These are phyloP conservation scores for Heliconius ethilla DNA, from an alignment of 2,888 invertebrate genomes.

Conservation along the genomic window DNA sequence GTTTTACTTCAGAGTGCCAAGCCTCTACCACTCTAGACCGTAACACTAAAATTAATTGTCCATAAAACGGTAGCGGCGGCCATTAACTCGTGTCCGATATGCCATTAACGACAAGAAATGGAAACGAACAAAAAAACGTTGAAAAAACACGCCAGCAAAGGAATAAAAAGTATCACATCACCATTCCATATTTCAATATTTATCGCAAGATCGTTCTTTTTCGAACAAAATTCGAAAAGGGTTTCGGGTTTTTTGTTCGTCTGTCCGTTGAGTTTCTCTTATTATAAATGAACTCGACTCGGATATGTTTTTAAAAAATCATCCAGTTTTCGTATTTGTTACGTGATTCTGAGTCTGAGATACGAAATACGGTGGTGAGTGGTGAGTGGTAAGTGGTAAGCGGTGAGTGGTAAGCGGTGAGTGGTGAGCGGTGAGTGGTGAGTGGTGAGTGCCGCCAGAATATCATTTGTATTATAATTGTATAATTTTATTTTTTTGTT, in stretches of 20 bases:
- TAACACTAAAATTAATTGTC: constrained; percentile 66
- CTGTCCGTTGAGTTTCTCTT: constrained; percentile 60
- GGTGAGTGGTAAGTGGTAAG: constrained; percentile 6
- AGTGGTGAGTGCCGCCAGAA: background rate
- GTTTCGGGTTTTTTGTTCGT: constrained; percentile 52
- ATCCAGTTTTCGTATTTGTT: constrained; percentile 65
- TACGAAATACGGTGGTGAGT: constrained; percentile 1
- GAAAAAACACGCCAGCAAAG: constrained; percentile 45
- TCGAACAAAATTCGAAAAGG: constrained; percentile 76
- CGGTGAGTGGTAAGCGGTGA: constrained; percentile 5
- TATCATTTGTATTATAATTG: constrained; percentile 3
- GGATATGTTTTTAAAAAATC: constrained; percentile 65
- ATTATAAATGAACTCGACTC: constrained; percentile 72
- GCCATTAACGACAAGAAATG: constrained; percentile 61
- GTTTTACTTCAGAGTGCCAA: constrained; percentile 1
- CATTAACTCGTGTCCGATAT: constrained; percentile 67
- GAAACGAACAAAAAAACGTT: constrained; percentile 48
- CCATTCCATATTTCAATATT: constrained; percentile 81
- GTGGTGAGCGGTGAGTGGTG: constrained; percentile 3
- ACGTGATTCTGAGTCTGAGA: constrained; percentile 39
- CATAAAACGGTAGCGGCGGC: constrained; percentile 75
- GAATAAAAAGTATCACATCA: constrained; percentile 71
- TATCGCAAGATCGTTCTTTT: constrained; percentile 79
- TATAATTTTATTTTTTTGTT: background rate
- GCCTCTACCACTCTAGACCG: constrained; percentile 48